phyloP scores from a whole-genome alignment of 2,113 vertebrate species.

The Manacus vitellinus region DNA sequence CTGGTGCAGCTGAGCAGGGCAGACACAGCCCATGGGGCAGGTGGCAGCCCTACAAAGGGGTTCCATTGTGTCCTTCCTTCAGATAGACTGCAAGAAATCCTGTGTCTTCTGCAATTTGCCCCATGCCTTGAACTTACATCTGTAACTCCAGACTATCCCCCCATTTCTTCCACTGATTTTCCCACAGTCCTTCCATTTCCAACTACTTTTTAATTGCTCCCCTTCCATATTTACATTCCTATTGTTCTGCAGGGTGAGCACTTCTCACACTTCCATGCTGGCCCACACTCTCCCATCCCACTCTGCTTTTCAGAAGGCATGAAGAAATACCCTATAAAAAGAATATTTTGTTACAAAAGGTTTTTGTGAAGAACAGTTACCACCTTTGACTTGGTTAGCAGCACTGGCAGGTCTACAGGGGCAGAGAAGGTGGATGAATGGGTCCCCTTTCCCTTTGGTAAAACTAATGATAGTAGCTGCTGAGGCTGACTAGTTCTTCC shows the following conservation, averaged over 20 bases:
- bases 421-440: not conserved
- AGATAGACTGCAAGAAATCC: not conserved
- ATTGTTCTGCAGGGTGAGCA: not conserved
- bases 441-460: not conserved
- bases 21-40: rapidly evolving
- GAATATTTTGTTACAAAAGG: not conserved
- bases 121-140: not conserved
- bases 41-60: too few relatives aligned
- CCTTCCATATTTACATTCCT: not conserved
- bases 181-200: not conserved
- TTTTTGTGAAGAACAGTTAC: not conserved
- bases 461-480: not conserved
- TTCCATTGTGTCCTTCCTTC: not conserved
- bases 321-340: not conserved
- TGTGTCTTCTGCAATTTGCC: not conserved
- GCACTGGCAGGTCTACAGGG: not conserved
- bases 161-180: not conserved
- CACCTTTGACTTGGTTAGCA: not conserved
- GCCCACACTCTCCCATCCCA: not conserved
- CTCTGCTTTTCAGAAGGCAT: not conserved
- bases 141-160: not conserved
- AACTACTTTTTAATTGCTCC: not conserved
- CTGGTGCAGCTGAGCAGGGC: not conserved
- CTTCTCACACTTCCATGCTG: not conserved
- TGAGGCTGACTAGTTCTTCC: not conserved